Percentiles rank a stretch among this genome's conserved stretches.
These are phyloP conservation scores for Semnornis frantzii DNA, from an alignment of 2,113 vertebrate genomes.

Conservation along the genomic window DNA sequence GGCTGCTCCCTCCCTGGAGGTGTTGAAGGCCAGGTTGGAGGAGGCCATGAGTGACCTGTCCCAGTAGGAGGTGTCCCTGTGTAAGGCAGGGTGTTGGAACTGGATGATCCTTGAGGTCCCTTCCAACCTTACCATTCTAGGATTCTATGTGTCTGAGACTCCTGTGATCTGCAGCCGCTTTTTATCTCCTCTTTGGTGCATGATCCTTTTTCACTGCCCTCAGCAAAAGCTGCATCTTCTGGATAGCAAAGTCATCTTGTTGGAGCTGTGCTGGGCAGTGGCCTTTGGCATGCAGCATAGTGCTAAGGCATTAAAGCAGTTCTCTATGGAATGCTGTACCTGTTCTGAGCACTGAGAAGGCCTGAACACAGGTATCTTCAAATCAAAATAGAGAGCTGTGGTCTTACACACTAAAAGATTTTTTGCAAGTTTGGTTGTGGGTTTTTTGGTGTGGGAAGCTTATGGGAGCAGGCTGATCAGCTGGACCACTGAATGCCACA, in stretches of 20 bases:
- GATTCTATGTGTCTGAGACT: fast-evolving
- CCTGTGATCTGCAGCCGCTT: not conserved
- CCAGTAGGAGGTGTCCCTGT: too few species aligned
- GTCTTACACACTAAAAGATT: not conserved
- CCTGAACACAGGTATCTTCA: not conserved
- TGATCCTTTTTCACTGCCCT: not conserved
- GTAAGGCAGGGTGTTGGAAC: too few species aligned
- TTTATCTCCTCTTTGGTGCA: not conserved
- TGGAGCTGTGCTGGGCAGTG: not conserved
- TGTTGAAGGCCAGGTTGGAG: too few species aligned
- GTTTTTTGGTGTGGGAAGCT: not conserved
- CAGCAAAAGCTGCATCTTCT: not conserved
- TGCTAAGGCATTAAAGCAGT: not conserved
- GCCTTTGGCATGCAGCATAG: not conserved
- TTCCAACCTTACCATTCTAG: too few species aligned
- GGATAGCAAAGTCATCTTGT: not conserved
- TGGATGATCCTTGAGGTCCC: too few species aligned
- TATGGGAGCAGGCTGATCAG: not conserved
- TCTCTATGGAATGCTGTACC: not conserved
- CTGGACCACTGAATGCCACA: not conserved
- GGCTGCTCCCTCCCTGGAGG: too few species aligned
- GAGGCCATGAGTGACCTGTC: too few species aligned
- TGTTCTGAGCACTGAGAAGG: not conserved
- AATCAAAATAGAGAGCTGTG: not conserved
- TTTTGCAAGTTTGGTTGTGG: not conserved